Evolutionary conservation across 2,113 vertebrate genomes (phyloP).

Genomic region (Callorhinus ursinus): DNA sequence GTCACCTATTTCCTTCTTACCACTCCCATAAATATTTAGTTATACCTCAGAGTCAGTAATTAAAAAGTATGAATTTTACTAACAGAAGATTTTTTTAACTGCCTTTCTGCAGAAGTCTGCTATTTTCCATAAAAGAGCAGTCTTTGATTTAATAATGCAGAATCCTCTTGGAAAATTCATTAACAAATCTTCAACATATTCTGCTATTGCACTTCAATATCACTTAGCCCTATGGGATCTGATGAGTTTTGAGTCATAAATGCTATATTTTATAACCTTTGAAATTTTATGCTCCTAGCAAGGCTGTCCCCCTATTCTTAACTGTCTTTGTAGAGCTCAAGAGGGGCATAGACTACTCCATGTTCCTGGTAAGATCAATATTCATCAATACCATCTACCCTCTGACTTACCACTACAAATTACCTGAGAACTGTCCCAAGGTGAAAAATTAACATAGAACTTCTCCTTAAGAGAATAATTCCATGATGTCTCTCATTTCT

Average conservation of each 20-base stretch:
- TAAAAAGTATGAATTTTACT: slow-evolving; percentile 37
- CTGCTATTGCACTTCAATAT: not conserved
- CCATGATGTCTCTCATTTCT: not conserved
- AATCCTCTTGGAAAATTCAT: slow-evolving; percentile 48
- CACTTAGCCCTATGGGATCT: not conserved
- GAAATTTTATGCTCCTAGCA: not conserved
- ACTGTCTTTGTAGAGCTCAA: not conserved
- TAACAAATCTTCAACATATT: not conserved
- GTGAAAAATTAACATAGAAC: not conserved
- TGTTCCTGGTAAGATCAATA: not conserved
- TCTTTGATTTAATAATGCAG: slow-evolving; percentile 29
- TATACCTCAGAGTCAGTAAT: not conserved
- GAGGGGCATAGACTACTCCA: not conserved
- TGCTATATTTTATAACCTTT: not conserved
- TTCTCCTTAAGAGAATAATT: not conserved
- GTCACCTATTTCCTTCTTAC: not conserved
- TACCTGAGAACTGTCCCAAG: not conserved
- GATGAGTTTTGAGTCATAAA: not conserved
- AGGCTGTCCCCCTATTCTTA: not conserved
- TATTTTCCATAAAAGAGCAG: slow-evolving; percentile 3
- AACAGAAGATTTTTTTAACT: not conserved
- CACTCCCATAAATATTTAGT: slow-evolving; percentile 7
- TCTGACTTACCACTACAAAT: not conserved
- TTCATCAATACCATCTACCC: not conserved
- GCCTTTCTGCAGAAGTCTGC: not conserved